These are phyloP conservation scores for Myotis davidii DNA, from an alignment of 2,113 vertebrate species.

Conservation along the genomic window DNA sequence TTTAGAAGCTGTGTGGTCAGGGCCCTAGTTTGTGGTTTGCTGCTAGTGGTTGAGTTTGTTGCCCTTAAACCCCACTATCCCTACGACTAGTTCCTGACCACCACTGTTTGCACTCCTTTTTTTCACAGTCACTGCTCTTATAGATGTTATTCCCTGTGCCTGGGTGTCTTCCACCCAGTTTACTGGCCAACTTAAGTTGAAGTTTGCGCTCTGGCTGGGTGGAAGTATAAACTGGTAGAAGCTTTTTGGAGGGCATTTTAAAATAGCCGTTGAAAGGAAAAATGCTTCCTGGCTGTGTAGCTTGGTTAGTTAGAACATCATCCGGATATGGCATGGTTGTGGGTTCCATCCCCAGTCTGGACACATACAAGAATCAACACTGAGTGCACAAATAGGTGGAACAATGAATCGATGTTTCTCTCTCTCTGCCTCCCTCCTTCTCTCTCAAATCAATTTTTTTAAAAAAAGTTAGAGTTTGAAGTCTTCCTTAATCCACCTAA, in stretches of 20 bases:
- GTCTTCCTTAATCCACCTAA: background rate
- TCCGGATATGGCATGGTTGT: background rate
- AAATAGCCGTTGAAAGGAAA: too few relatives aligned
- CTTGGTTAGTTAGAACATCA: background rate
- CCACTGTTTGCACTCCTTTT: background rate
- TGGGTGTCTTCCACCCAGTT: too few relatives aligned
- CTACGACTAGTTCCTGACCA: background rate
- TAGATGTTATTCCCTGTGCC: background rate
- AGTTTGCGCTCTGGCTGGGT: background rate
- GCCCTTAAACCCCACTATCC: background rate
- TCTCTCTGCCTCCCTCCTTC: background rate
- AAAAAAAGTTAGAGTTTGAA: background rate
- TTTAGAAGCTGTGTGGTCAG: background rate
- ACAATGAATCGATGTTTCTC: background rate
- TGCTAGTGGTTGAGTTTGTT: constrained; percentile 21
- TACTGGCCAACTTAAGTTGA: background rate
- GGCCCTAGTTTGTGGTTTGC: background rate
- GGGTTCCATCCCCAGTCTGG: background rate
- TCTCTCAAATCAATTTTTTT: background rate
- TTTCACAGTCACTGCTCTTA: background rate
- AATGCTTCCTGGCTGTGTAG: background rate
- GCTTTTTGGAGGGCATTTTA: too few relatives aligned
- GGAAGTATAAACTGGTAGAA: too few relatives aligned
- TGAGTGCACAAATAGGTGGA: background rate
- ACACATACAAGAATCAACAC: background rate